Conservation (phyloP, 2,797 vertebrate genomes). For the Tolypeutes matacus region DNA sequence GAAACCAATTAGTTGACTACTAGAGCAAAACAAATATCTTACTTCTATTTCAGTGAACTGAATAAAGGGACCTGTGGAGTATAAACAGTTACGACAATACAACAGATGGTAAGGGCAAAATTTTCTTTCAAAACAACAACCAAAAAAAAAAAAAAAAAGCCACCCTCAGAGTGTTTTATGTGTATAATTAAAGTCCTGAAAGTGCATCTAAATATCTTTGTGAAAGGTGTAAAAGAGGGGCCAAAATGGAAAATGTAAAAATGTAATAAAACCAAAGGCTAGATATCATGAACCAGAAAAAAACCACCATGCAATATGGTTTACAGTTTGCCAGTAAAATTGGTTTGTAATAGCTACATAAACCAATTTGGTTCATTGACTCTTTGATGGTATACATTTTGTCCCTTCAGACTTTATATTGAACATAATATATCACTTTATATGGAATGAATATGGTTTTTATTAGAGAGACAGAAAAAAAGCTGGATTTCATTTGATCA, state of each 20-base stretch:
- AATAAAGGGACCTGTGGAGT: neutral
- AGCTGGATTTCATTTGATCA: constrained; percentile 57
- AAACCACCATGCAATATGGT: constrained; percentile 37
- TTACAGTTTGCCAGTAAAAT: constrained; percentile 81
- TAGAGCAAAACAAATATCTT: neutral
- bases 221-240: constrained; percentile 46
- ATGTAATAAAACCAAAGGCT: constrained; percentile 73
- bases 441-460: constrained; percentile 67
- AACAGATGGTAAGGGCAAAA: neutral
- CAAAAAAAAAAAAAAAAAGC: constrained; percentile 32
- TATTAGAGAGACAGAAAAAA: constrained; percentile 57
- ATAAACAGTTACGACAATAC: neutral
- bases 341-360: constrained; percentile 74
- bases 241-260: constrained; percentile 62
- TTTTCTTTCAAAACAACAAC: neutral
- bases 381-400: constrained; percentile 73
- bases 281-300: constrained; percentile 56
- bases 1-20: neutral
- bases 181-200: constrained; percentile 47
- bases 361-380: constrained; percentile 81
- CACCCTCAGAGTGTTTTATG: neutral
- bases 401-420: constrained; percentile 76
- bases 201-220: constrained; percentile 55
- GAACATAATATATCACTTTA: constrained; percentile 74
- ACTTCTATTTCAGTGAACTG: constrained; percentile 29